Evolutionary conservation across 1,140 invertebrate genomes (phyloP).

Genomic region (Batillaria attramentaria): DNA sequence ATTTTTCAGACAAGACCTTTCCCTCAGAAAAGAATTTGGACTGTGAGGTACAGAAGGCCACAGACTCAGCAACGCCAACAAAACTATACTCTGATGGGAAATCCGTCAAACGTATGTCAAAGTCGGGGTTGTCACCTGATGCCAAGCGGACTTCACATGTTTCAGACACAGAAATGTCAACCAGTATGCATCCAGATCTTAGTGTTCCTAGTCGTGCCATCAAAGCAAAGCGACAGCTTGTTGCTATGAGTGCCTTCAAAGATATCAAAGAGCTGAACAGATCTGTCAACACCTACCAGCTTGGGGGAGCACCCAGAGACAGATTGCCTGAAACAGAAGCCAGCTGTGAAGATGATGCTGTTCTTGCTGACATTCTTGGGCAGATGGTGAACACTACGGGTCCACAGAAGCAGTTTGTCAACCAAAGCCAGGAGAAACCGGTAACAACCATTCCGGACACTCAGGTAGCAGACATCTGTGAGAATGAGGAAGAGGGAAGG

Average conservation of each 20-base stretch:
- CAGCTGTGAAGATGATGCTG: conserved; percentile 30
- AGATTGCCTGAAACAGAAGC: no score
- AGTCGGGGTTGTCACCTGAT: conserved; percentile 41
- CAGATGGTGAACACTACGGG: conserved; percentile 33
- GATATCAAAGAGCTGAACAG: conserved; percentile 30
- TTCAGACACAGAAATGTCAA: no score
- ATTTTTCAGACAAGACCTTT: no score
- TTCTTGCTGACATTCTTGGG: conserved; percentile 43
- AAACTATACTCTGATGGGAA: conserved; percentile 38
- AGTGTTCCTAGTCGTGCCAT: conserved; percentile 1
- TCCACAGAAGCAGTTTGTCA: no score
- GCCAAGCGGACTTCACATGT: conserved; percentile 41
- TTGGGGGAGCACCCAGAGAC: neutral
- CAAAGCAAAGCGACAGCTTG: conserved; percentile 18
- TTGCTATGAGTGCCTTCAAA: conserved; percentile 8
- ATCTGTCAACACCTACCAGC: conserved; percentile 32
- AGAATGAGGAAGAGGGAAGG: no score
- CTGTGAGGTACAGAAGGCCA: no score
- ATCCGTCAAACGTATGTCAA: conserved; percentile 42
- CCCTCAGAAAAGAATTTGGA: no score
- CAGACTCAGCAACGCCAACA: conserved; percentile 36
- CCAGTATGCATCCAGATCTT: no score
- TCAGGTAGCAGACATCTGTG: no score
- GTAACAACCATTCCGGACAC: no score
- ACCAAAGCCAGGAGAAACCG: no score